Evolutionary conservation across 2,888 invertebrate species (phyloP), one percentile per base, ranked within the genome.

Genomic region (Sceliomorpha sp.): DNA sequence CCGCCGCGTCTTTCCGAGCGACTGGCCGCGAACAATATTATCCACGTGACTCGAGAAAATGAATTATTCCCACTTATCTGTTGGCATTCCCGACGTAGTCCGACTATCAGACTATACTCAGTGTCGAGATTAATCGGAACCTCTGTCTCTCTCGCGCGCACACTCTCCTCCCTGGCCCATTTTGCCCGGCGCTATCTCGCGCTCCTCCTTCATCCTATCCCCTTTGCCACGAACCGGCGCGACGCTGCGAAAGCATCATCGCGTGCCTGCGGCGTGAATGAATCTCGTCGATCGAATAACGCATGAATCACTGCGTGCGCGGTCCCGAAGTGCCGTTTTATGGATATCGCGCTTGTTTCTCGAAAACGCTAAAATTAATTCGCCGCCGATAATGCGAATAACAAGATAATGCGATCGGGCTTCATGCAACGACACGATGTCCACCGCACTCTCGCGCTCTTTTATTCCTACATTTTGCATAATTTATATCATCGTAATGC

Each of bases 291-390:
- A 58, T 55, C 47, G 67, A 62, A 70, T 62, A 66, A 68, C 73
- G 48, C 70, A 74, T 75, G 75, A 75, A 74, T 75, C 72, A 74
- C 74, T 69, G 66, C n/a, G 58, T 62, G 56, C 66, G 63, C 70
- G 69, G 59, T n/a, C 67, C 55, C 63, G 58, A 66, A 70, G 63
- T 70, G 70, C 67, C 67, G 70, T 70, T 67, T 63, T 63, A 72
- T 64, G 64, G 68, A 68, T 72, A 68, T 64, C 59, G 17, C 53
- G 55, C 53, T 66, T 68, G 70, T 64, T 64, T 53, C 67, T 70
- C 58, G 56, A 60, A 69, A 66, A 67, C 59, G 62, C 48, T 63
- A 56, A 63, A 73, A 64, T 67, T 51, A 73, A 70, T 73, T 70
- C 70, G 60, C 48, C 67, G 67, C 60, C 53, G 67, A 73, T 73